These are phyloP conservation scores for Colossoma macropomum DNA, from an alignment of 2,113 vertebrate genomes.

Conservation along the genomic window DNA sequence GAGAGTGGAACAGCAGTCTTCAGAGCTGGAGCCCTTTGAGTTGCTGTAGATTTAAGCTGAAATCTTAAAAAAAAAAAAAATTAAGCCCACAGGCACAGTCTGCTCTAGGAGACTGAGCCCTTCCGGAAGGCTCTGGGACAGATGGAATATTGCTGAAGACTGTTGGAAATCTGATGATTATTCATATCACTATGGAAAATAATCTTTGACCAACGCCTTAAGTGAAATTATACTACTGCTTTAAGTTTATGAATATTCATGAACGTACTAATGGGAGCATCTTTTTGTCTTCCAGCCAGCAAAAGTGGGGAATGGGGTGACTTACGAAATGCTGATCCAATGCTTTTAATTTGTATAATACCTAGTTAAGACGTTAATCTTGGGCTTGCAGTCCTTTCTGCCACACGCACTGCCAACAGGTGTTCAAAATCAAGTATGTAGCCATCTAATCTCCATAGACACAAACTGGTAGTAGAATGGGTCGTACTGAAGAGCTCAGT, in stretches of 20 bases:
- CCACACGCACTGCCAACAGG: too few relatives aligned
- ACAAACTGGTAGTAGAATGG: too few relatives aligned
- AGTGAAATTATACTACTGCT: conserved; percentile 8
- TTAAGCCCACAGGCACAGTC: conserved; percentile 17
- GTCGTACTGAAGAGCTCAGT: too few relatives aligned
- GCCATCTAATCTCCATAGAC: too few relatives aligned
- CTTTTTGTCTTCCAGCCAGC: conserved; percentile 10
- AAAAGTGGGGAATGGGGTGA: background rate
- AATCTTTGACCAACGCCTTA: conserved; percentile 19
- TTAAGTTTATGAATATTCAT: conserved; percentile 18
- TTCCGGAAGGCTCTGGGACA: background rate
- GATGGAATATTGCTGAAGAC: conserved; percentile 37
- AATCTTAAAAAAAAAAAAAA: conserved; percentile 18
- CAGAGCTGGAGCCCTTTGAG: background rate
- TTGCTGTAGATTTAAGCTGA: background rate
- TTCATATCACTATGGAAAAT: conserved; percentile 3
- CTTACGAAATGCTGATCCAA: background rate
- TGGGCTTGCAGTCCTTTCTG: too few relatives aligned
- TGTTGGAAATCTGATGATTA: conserved; percentile 30
- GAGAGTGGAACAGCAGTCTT: background rate
- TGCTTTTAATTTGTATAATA: conserved; percentile 1
- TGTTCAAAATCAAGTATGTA: too few relatives aligned
- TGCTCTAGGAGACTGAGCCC: background rate
- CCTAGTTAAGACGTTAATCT: background rate
- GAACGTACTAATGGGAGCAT: conserved; percentile 8